Evolutionary conservation across 2,113 vertebrate species (phyloP), one percentile per base, ranked within the genome.

Genomic region (Oenanthe oenanthe): DNA sequence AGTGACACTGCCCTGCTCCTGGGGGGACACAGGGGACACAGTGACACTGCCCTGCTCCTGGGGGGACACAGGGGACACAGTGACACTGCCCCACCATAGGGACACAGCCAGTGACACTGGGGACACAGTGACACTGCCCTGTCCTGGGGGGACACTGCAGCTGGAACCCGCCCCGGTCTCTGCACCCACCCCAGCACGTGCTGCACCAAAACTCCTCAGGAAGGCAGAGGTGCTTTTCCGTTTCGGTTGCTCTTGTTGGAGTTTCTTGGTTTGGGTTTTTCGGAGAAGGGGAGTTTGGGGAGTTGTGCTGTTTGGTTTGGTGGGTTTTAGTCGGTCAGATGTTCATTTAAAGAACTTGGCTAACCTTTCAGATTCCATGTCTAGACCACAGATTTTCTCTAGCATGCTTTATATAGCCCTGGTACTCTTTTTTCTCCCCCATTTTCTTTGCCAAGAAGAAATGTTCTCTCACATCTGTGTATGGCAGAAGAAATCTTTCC

Each of bases 381-480:
- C 92, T 62, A 82, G 60, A 71, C 24, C 1, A 13, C 85, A 67
- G 92, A 73, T 80, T 87, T 82, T 92, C 79, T 63, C 56, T 17
- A 81, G 32, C 40, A 20, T 19, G 57, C 78, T 94, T 92, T 95
- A 88, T 75, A 78, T 70, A 86, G 93, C 38, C 50, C 68, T 74
- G 57, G 19, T 66, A 63, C 47, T 91, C 58, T 40, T 47, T 38
- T 43, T 60, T 78, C 17, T 16, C 9, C 31, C 50, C 32, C 51
- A 13, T 85, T 62, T 81, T 70, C 75, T 62, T 72, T 91, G 80
- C 84, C 81, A 94, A 91, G 38, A 73, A 96, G 93, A 90, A 94
- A 94, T 96, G 92, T 94, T 92, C 89, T 95, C 82, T 78, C 89
- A 97, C 95, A 97, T 94, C 97, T 97, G 96, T 92, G 96, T 66